Conservation (phyloP, 2,113 vertebrate species). For the Neofelis nebulosa region DNA sequence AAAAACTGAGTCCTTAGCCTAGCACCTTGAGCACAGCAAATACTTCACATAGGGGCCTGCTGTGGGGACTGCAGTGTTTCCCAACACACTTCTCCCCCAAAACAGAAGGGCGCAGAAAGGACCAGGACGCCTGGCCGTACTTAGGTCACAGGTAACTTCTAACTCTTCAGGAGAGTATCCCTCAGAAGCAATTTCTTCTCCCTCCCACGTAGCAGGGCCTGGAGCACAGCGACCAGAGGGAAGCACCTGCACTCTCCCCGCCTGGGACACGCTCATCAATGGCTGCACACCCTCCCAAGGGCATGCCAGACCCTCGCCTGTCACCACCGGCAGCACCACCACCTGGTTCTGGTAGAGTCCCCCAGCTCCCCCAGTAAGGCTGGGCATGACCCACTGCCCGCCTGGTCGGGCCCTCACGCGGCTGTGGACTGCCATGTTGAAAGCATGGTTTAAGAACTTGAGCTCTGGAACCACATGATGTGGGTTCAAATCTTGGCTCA, state of each 20-base stretch:
- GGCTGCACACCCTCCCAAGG: background rate
- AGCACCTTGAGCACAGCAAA: fast-evolving
- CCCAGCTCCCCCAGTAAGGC: background rate
- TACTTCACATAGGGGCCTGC: fast-evolving
- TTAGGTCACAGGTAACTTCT: background rate
- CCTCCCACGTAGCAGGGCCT: fast-evolving
- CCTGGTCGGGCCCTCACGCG: background rate
- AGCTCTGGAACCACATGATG: background rate
- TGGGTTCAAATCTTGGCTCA: background rate
- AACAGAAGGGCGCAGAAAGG: background rate
- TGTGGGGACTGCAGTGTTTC: background rate
- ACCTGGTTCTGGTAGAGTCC: fast-evolving
- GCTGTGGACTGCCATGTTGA: background rate
- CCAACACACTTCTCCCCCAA: background rate
- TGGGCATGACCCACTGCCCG: background rate
- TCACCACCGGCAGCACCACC: background rate
- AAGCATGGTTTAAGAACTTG: background rate
- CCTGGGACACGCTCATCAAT: background rate
- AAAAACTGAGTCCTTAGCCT: background rate
- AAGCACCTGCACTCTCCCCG: fast-evolving
- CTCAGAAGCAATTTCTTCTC: background rate
- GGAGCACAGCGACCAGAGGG: background rate
- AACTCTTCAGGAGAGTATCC: background rate
- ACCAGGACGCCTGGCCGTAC: fast-evolving
- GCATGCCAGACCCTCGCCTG: background rate